Conservation (phyloP, 2,113 vertebrate genomes). For the Spizaetus ornatus region DNA sequence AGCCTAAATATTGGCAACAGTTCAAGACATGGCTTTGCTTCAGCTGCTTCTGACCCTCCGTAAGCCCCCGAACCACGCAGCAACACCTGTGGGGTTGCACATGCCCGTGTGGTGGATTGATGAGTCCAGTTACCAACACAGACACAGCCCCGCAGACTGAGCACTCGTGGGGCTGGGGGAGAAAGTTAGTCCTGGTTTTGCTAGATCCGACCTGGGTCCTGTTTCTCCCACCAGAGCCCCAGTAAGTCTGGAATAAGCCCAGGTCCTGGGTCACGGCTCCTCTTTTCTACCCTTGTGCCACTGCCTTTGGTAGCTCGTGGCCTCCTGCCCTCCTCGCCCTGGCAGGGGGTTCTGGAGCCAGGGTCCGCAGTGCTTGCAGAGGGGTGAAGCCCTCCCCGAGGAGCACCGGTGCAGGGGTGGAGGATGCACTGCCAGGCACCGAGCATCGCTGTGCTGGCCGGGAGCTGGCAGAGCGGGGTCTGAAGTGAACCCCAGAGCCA, state of each 20-base stretch:
- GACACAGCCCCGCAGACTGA: not conserved
- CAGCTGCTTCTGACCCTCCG: not conserved
- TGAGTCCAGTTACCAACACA: not conserved
- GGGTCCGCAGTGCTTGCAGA: fast-evolving
- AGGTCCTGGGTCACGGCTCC: not conserved
- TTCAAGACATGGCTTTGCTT: no score
- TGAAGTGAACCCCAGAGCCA: not conserved
- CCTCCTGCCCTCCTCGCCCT: not conserved
- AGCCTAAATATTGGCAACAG: not conserved
- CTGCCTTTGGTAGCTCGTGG: not conserved
- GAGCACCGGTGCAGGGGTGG: not conserved
- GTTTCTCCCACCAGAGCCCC: not conserved
- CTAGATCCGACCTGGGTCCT: not conserved
- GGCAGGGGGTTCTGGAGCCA: not conserved
- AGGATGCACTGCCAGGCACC: not conserved
- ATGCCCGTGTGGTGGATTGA: not conserved
- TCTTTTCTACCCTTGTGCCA: not conserved
- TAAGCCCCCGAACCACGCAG: fast-evolving
- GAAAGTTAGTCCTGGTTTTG: not conserved
- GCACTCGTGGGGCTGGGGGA: not conserved
- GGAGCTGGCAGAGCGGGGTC: not conserved
- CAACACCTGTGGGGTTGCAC: not conserved
- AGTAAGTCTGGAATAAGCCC: not conserved
- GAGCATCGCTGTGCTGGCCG: not conserved
- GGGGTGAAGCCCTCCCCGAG: not conserved